Base-by-base conservation (phyloP, 2,797 vertebrate species). In the Clarias laeviceps region DNA sequence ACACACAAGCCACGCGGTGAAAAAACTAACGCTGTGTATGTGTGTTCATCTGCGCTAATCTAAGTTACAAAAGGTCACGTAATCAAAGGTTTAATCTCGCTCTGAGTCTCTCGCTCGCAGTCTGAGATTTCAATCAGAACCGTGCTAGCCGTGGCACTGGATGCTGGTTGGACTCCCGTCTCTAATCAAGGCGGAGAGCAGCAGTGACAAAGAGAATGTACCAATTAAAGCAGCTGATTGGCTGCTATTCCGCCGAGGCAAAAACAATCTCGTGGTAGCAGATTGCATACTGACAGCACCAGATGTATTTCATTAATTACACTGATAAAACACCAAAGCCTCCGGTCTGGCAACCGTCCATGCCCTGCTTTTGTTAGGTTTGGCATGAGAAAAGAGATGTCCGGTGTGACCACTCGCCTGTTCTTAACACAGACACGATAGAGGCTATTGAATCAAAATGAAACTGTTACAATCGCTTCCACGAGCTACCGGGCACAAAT, bases 281-380 rank as follows among this genome's bases (percentile, higher is more conserved):
- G 94, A 94, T 93, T 95, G 94, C 93, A 92, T 91, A 92, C 94
- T 94, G 94, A 96, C 94, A 94, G 94, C 92, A 93, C 90, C 94
- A 95, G 94, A 94, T 95, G 94, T 94, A 95, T 93, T 94, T 93
- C 92, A 94, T 94, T 95, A 94, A 94, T 95, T 95, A 94, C 87
- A 92, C 92, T 91, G 93, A 94, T 93, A 93, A 94, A 94, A 94
- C 54, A 89, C 78, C 88, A 88, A 89, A 89, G 89, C 91, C 91
- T 88, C 86, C 54, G 72, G 90, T 91, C 91, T 89, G 91, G 89
- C 91, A 85, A 81, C 91, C 88, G 83, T 78, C 89, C 86, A 87
- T 87, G 85, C 84, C 88, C 90, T 84, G 89, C 91, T 91, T 93
- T 92, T 93, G 91, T 91, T 92, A 84, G 89, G 83, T 91, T 91